Conservation (phyloP, 2,888 invertebrate genomes). For the Hipparchia sbordonii region DNA sequence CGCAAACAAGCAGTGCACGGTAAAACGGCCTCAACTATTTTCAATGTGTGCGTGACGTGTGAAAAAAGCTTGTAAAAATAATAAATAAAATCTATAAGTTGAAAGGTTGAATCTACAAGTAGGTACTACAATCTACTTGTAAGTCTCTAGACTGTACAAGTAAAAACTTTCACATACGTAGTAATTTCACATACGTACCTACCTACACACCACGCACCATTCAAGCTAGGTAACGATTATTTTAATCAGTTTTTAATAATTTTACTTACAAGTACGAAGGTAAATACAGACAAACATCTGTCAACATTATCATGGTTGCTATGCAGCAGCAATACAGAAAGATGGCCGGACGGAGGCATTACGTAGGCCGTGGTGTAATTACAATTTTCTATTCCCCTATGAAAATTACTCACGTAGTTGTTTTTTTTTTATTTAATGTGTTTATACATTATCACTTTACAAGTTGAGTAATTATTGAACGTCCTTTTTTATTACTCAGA, state of each 20-base stretch:
- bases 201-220: too few relatives aligned
- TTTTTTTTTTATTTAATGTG: slow-evolving; percentile 38
- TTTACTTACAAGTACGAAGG: not conserved
- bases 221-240: too few relatives aligned
- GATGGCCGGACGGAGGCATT: slow-evolving; percentile 51
- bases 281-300: slow-evolving; percentile 27
- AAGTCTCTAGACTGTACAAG: too few relatives aligned
- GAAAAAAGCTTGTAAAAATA: too few relatives aligned
- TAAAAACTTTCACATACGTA: too few relatives aligned
- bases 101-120: too few relatives aligned
- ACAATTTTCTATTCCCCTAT: slow-evolving; percentile 44
- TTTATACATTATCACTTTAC: slow-evolving; percentile 38
- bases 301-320: slow-evolving; percentile 31
- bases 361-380: slow-evolving; percentile 50
- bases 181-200: too few relatives aligned
- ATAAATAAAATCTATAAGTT: too few relatives aligned
- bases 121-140: too few relatives aligned
- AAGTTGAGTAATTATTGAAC: slow-evolving; percentile 33
- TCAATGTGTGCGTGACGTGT: too few relatives aligned
- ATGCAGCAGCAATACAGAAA: slow-evolving; percentile 44
- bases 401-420: slow-evolving; percentile 31
- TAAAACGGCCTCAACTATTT: too few relatives aligned
- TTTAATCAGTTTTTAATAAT: not conserved
- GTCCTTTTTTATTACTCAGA: slow-evolving; percentile 28
- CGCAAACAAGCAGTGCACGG: too few relatives aligned